Evolutionary conservation across 2,888 invertebrate species (phyloP).

Genomic region (Cryptocephalus moraei): DNA sequence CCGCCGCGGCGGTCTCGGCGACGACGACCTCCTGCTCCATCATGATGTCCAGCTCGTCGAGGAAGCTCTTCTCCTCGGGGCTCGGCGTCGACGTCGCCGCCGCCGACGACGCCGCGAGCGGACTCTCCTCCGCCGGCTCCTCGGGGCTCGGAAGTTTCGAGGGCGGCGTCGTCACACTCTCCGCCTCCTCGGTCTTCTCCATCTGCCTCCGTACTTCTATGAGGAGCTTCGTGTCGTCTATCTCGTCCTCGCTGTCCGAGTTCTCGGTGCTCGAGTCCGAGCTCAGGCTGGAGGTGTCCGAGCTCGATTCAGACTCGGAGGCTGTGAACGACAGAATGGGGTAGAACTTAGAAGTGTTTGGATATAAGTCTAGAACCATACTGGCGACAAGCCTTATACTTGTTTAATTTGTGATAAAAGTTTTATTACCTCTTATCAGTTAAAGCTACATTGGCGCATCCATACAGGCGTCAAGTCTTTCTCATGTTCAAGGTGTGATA

Average conservation of each 20-base stretch:
- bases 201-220: slow-evolving; percentile 32
- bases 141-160: slow-evolving; percentile 18
- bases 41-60: slow-evolving; percentile 11
- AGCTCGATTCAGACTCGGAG: slow-evolving; percentile 32
- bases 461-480: too few relatives aligned
- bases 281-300: slow-evolving; percentile 34
- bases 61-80: slow-evolving; percentile 15
- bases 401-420: too few relatives aligned
- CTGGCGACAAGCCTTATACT: too few relatives aligned
- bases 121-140: neutral
- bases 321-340: slow-evolving; percentile 24
- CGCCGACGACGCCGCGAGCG: neutral
- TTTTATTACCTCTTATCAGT: too few relatives aligned
- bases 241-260: slow-evolving; percentile 39
- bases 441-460: too few relatives aligned
- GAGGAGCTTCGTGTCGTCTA: slow-evolving; percentile 33
- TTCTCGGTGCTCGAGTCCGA: slow-evolving; percentile 43
- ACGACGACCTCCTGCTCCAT: neutral
- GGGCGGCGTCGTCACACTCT: slow-evolving; percentile 7
- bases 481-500: too few relatives aligned
- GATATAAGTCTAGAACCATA: too few relatives aligned
- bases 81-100: slow-evolving; percentile 13
- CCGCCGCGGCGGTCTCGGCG: slow-evolving; percentile 14
- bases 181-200: slow-evolving; percentile 18
- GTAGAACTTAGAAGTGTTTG: too few relatives aligned